Conservation (phyloP, 1,140 invertebrate genomes). For the Megalopta genalis region DNA sequence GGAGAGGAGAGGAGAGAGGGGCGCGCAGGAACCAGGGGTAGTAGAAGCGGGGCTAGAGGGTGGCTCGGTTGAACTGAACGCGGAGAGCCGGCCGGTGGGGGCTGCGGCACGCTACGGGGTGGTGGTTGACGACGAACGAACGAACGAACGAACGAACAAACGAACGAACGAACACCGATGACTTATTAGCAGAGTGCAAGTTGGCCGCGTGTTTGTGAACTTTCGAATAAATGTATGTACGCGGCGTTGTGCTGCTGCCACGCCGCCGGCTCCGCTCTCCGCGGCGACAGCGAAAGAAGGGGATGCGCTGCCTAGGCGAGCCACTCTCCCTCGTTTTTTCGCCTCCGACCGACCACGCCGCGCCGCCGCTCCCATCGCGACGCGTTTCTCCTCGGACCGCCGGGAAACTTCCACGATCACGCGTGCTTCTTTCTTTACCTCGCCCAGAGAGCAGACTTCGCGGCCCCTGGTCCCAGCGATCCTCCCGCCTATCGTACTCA, state of each 20-base stretch:
- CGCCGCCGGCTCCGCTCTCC: neutral
- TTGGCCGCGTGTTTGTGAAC: conserved; percentile 54
- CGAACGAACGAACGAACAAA: conserved; percentile 44
- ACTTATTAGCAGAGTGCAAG: conserved; percentile 63
- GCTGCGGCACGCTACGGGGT: conserved; percentile 38
- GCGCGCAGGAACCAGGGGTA: neutral
- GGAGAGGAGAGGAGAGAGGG: conserved; percentile 32
- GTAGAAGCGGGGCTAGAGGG: conserved; percentile 2
- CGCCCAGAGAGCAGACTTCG: too few relatives aligned
- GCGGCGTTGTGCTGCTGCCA: conserved; percentile 11
- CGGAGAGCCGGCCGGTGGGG: conserved; percentile 18
- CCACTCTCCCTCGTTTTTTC: conserved; percentile 28
- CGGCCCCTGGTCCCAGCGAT: too few relatives aligned
- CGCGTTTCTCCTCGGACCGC: conserved; percentile 3
- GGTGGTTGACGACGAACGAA: conserved; percentile 52
- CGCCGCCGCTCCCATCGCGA: neutral
- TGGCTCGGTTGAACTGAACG: conserved; percentile 7
- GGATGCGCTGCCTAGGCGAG: neutral
- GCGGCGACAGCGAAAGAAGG: conserved; percentile 2
- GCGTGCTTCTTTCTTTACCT: conserved; percentile 41
- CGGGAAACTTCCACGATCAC: conserved; percentile 52
- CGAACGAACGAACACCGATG: conserved; percentile 57
- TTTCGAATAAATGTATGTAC: conserved; percentile 59
- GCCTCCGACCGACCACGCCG: neutral
- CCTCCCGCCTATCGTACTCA: too few relatives aligned